A percentile compares a stretch with the other conserved stretches of the same genome.
phyloP scores from a whole-genome alignment of 2,797 vertebrate species.

The Pygocentrus nattereri region DNA sequence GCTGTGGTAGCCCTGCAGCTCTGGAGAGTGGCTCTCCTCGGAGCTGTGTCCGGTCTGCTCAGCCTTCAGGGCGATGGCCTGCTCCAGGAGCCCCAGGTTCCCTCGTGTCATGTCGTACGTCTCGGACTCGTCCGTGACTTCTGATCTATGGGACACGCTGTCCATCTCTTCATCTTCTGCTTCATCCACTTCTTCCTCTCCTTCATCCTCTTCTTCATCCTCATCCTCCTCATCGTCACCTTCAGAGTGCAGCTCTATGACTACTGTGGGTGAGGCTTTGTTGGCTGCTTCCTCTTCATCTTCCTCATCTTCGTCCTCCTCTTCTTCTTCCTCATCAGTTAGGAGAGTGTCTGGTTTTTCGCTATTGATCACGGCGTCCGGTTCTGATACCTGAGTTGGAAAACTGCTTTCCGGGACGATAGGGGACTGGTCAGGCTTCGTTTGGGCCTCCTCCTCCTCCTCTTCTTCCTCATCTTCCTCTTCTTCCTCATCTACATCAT shows the following conservation, averaged over 20 bases:
- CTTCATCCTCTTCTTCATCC: slow-evolving; percentile 72
- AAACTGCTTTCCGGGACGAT: slow-evolving; percentile 65
- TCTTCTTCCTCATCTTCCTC: slow-evolving; percentile 63
- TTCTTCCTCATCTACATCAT: slow-evolving; percentile 61
- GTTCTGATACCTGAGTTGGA: slow-evolving; percentile 73
- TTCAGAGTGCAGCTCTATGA: slow-evolving; percentile 89
- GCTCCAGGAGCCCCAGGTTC: slow-evolving; percentile 93
- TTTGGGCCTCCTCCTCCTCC: slow-evolving; percentile 69
- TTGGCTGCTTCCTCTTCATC: slow-evolving; percentile 76
- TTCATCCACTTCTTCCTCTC: slow-evolving; percentile 57
- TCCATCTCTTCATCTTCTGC: slow-evolving; percentile 80
- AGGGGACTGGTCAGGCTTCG: slow-evolving; percentile 62
- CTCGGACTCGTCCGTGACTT: slow-evolving; percentile 90
- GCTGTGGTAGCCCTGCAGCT: slow-evolving; percentile 80
- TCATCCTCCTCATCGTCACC: slow-evolving; percentile 79
- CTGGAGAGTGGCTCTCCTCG: slow-evolving; percentile 79
- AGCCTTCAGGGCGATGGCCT: slow-evolving; percentile 94
- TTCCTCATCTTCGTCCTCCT: slow-evolving; percentile 64
- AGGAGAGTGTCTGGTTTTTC: slow-evolving; percentile 58
- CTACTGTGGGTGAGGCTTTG: slow-evolving; percentile 86
- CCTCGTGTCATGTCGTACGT: slow-evolving; percentile 95
- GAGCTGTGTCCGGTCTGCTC: slow-evolving; percentile 86
- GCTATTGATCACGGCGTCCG: slow-evolving; percentile 66
- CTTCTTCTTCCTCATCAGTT: slow-evolving; percentile 58
- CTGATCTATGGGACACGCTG: slow-evolving; percentile 85